phyloP scores from a whole-genome alignment of 2,888 invertebrate species.

The Odontothrips loti region DNA sequence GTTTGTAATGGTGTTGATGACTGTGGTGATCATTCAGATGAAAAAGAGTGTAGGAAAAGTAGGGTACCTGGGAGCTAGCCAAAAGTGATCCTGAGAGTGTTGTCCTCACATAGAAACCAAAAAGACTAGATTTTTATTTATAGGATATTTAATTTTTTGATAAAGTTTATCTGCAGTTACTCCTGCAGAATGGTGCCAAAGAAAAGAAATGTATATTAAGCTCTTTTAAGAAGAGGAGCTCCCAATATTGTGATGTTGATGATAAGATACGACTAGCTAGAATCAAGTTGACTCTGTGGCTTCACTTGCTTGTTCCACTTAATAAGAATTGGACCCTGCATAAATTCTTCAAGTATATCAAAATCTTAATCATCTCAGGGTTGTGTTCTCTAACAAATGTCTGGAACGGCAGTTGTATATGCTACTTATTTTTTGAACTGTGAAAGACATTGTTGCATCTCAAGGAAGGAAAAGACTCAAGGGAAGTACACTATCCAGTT shows the following conservation, averaged over 20 bases:
- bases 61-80: conserved; percentile 22
- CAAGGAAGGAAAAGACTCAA: no score
- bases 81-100: background rate
- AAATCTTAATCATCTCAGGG: no score
- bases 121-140: background rate
- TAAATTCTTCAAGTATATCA: no score
- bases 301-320: no score
- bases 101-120: background rate
- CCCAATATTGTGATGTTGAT: conserved; percentile 2
- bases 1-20: conserved; percentile 38
- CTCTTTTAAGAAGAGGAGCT: background rate
- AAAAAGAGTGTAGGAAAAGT: conserved; percentile 34
- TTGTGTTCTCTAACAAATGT: no score
- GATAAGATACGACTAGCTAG: no score
- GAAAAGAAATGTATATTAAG: background rate
- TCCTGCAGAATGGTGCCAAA: background rate
- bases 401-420: no score
- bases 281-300: no score
- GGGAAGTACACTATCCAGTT: no score
- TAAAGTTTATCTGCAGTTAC: background rate
- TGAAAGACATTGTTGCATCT: no score
- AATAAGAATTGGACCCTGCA: no score
- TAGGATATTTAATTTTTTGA: background rate
- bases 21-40: conserved; percentile 38
- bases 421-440: no score